These are phyloP conservation scores for Calameuta pallipes DNA, from an alignment of 2,888 invertebrate genomes.

Conservation along the genomic window DNA sequence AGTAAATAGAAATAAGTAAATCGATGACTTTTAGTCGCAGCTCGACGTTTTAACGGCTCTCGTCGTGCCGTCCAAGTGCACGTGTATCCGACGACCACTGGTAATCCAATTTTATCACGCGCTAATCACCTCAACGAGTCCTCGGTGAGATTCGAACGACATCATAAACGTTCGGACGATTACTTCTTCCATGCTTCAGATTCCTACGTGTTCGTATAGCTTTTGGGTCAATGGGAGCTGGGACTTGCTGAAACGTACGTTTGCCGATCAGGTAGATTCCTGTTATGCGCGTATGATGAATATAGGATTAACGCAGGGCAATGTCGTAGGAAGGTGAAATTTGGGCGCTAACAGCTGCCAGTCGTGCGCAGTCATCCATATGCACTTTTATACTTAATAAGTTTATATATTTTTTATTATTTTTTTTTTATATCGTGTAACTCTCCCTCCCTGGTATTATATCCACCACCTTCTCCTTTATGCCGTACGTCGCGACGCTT, in stretches of 20 bases:
- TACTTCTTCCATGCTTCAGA: constrained; percentile 9
- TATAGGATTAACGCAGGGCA: neutral
- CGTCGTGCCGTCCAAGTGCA: neutral
- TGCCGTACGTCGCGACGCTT: neutral
- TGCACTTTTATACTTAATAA: neutral
- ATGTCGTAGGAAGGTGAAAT: neutral
- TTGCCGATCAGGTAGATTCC: neutral
- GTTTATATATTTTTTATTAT: neutral
- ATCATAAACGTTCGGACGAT: constrained; percentile 29
- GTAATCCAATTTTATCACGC: constrained; percentile 44
- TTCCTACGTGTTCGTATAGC: neutral
- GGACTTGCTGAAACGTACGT: neutral
- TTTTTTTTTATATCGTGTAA: neutral
- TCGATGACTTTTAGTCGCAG: neutral
- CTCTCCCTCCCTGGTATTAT: neutral
- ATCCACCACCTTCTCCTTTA: neutral
- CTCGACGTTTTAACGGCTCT: neutral
- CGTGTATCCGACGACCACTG: neutral
- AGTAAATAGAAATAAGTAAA: neutral
- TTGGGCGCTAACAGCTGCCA: neutral
- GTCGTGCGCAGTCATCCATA: neutral
- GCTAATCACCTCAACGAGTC: constrained; percentile 39
- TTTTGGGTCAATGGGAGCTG: neutral
- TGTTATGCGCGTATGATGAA: neutral
- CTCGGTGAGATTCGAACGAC: constrained; percentile 19